phyloP scores from a whole-genome alignment of 2,888 invertebrate genomes.

The Caenorhabditis doughertyi region DNA sequence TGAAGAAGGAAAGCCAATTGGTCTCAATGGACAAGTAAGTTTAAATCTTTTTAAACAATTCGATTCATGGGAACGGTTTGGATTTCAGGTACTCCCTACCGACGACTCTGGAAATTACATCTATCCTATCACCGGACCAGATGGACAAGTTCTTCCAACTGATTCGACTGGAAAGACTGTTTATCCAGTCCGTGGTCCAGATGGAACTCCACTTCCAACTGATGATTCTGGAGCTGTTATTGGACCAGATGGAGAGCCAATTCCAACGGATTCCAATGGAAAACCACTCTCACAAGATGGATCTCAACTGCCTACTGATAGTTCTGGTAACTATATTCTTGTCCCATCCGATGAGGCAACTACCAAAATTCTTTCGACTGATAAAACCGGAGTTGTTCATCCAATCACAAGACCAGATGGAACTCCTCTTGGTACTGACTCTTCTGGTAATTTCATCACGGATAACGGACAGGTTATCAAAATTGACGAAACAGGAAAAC shows the following conservation, averaged over 20 bases:
- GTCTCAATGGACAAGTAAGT: slow-evolving; percentile 60
- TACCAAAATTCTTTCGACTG: no score
- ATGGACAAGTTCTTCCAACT: slow-evolving; percentile 58
- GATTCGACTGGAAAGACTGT: slow-evolving; percentile 56
- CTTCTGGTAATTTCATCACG: slow-evolving; percentile 1
- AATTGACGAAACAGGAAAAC: slow-evolving; percentile 24
- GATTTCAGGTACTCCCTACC: slow-evolving; percentile 69
- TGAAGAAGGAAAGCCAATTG: slow-evolving; percentile 60
- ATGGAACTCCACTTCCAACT: slow-evolving; percentile 61
- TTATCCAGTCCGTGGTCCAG: slow-evolving; percentile 59
- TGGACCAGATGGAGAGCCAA: slow-evolving; percentile 60
- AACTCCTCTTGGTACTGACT: slow-evolving; percentile 13
- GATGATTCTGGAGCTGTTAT: slow-evolving; percentile 62
- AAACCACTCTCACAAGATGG: slow-evolving; percentile 64
- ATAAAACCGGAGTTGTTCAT: not conserved
- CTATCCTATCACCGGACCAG: slow-evolving; percentile 57
- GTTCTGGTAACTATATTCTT: slow-evolving; percentile 45
- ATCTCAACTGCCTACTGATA: slow-evolving; percentile 62
- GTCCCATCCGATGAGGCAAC: no score
- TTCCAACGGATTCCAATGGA: slow-evolving; percentile 70
- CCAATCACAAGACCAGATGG: slow-evolving; percentile 23
- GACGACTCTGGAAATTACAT: slow-evolving; percentile 68
- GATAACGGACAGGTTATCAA: slow-evolving; percentile 11
- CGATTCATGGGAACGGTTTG: no score
- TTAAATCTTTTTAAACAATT: no score